Evolutionary conservation across 2,113 vertebrate species (phyloP), one percentile per base, ranked within the genome.

Genomic region (Shinisaurus crocodilurus): DNA sequence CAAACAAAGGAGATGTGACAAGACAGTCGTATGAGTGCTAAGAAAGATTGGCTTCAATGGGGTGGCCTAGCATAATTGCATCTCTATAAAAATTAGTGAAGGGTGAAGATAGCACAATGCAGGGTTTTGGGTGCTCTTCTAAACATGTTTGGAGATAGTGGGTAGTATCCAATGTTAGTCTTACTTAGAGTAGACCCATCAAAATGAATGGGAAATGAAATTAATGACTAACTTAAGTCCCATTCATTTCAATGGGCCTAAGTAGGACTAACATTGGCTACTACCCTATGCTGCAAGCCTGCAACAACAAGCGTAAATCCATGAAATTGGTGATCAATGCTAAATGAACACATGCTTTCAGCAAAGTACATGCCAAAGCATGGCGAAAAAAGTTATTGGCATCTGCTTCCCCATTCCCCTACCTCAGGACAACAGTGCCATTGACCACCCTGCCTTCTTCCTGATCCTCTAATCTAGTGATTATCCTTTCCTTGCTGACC

Each of bases 1-100:
- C 92, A 88, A 90, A 87, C 67, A 92, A 93, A 92, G 72, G 70
- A 16, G 0, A 29, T 85, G 67, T 92, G 63, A 34, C 23, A 85
- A 77, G 54, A 84, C 32, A 29, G 15, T 37, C 79, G 23, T 25
- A 86, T 60, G 45, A 92, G 34, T 25, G 88, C 88, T 40, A 37
- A 90, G 9, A 7, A 34, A 87, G 81, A 95, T 72, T 88, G 27
- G 84, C 0, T 3, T 88, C 85, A 91, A 88, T 80, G 72, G 93
- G 13, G 1, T 81, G 85, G 79, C 48, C 45, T 92, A 90, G 79
- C 25, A 13, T 74, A 88, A 72, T 77, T 83, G 75, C 34, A 34
- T 48, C 5, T 60, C 16, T 72, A 37, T 85, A 83, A 88, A 85
- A 90, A 89, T 85, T 82, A 92, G 63, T 65, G 57, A 40, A 81